Conservation (phyloP, 2,888 invertebrate genomes). For the Calliopum simillimum region DNA sequence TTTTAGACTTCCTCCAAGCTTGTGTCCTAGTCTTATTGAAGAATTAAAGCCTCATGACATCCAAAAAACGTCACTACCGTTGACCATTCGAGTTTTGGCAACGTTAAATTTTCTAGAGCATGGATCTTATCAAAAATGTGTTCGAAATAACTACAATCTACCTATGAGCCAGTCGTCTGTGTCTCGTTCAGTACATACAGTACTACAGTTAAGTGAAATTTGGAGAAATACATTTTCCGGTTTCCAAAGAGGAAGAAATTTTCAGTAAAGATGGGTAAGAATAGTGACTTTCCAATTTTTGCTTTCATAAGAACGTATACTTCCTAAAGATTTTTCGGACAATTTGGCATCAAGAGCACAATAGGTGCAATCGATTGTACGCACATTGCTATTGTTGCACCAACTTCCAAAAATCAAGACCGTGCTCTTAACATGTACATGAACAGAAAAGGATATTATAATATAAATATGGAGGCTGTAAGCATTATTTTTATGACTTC, state of each 20-base stretch:
- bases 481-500: neutral
- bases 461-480: conserved; percentile 6
- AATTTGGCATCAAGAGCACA: conserved; percentile 27
- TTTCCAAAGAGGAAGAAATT: too few species aligned
- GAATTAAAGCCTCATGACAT: conserved; percentile 16
- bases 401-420: conserved; percentile 11
- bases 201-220: conserved; percentile 15
- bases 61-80: conserved; percentile 23
- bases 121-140: conserved; percentile 31
- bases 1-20: conserved; percentile 21
- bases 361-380: conserved; percentile 34
- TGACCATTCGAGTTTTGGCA: conserved; percentile 20
- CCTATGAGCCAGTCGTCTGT: neutral
- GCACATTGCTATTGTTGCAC: conserved; percentile 33
- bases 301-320: too few species aligned
- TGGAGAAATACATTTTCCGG: conserved; percentile 1
- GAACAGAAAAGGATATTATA: too few species aligned
- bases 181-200: neutral
- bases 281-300: too few species aligned
- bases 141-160: conserved; percentile 20
- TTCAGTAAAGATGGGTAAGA: too few species aligned
- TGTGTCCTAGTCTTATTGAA: conserved; percentile 16
- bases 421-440: neutral
- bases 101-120: conserved; percentile 7
- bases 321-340: conserved; percentile 11